A percentile compares a stretch with the other conserved stretches of the same genome.
Conservation (phyloP, 1,140 invertebrate genomes). For the Lamellibrachia luymesi region DNA sequence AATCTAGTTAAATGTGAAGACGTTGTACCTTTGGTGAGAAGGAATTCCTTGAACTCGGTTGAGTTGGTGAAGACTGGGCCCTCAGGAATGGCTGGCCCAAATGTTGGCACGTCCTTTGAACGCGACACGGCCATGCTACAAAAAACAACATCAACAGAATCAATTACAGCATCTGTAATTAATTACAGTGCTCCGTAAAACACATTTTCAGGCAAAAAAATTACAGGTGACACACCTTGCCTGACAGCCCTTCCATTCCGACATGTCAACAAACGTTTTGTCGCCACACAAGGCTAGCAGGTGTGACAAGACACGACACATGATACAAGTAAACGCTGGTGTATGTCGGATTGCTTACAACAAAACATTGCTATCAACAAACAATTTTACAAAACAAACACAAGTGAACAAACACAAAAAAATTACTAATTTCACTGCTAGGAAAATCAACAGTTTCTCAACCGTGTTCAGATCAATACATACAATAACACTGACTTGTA, state of each 20-base stretch:
- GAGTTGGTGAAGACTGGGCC: constrained; percentile 82
- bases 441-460: background rate
- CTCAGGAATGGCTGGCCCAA: constrained; percentile 88
- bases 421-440: background rate
- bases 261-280: background rate
- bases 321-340: background rate
- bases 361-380: background rate
- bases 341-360: too few relatives aligned
- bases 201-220: background rate
- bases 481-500: constrained; percentile 65
- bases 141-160: constrained; percentile 27
- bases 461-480: background rate
- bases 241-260: background rate
- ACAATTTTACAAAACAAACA: background rate
- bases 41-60: constrained; percentile 87
- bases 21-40: constrained; percentile 78
- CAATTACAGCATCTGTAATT: background rate
- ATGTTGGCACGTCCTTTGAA: constrained; percentile 92
- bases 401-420: background rate
- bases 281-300: background rate
- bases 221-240: background rate
- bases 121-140: constrained; percentile 83
- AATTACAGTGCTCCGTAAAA: background rate
- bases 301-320: too few relatives aligned
- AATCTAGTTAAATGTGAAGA: constrained; percentile 18